Base-by-base conservation (phyloP, 2,888 invertebrate species). In the Coremacera marginata region DNA sequence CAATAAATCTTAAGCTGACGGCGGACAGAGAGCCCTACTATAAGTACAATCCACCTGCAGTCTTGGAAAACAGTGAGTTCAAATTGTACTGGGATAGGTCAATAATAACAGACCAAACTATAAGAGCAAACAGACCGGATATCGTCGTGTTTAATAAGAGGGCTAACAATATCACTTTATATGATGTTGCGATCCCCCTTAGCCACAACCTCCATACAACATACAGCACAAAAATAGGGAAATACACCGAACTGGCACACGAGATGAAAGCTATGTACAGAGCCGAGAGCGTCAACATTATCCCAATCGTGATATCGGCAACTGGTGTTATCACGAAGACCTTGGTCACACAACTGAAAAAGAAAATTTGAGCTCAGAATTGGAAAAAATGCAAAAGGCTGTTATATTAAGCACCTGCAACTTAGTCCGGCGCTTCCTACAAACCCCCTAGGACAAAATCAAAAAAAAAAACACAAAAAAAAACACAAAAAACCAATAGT, bases 261-360 rank as follows among this genome's bases (percentile, higher is more conserved):
- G 72, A 72, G 14, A n/a, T 72, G 14, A 60, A 37, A 52, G 44
- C 25, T 31, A 72, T 72, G 72, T 57, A 72, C 16, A 19, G 57
- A 3, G 60, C 8, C 3, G 60, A 55, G 3, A 9, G 57, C 1
- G 72, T 72, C 1, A 57, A 25, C 9, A 57, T 72, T n/a, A 57
- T 22, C 0, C 72, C 72, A 31, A 31, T 31, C 3, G 31, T 31
- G 5, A 31, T 31, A 3, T 31, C 31, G n/a, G 31, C 31, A 31
- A 31, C 31, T 31, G 31, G 31, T 31, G 31, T 31, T 3, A 31
- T 31, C 31, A 31, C 31, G 5, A 31, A 31, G 31, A 5, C 31
- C 5, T 5, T 31, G 3, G 31, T 31, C 5, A 31, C 5, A 5
- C 31, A 31, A 5, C 31, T 31, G 31, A 5, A 31, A 31, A 31